Base-by-base conservation (phyloP, 2,797 vertebrate species). In the Falco berigora region DNA sequence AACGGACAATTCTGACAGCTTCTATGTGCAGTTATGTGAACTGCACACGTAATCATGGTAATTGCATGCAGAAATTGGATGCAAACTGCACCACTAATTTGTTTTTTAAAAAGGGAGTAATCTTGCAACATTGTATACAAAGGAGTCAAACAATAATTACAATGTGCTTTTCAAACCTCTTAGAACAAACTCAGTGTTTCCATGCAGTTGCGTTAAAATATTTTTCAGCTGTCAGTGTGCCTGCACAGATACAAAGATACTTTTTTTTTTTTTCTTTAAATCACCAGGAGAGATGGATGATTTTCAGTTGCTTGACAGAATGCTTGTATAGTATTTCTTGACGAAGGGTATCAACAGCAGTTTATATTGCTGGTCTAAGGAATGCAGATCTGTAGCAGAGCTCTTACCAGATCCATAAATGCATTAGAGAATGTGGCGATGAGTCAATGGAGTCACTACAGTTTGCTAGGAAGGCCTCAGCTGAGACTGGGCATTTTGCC, bases 381-480 rank as follows among this genome's bases (percentile, higher is more conserved):
- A 47, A 84, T 4, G 55, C 36, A 81, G 96, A 78, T 89, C 90
- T 92, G 74, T 23, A 85, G 92, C 81, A 90, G 74, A 88, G 95
- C 93, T 95, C 96, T 97, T 95, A 92, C 78, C 96, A 97, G 91
- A 97, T 96, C 96, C 96, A 97, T 93, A 96, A 97, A 96, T 85
- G 91, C 92, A 88, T 97, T 92, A 96, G 91, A 90, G 92, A 95
- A 84, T 14, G 90, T 52, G 34, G 88, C 72, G 89, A 81, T 94
- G 91, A 97, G 94, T 97, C 96, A 94, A 56, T 86, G 85, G 94
- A 98, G 96, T 91, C 93, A 86, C 96, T 69, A 86, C 84, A 76
- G 93, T 94, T 97, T 94, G 95, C 81, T 89, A 62, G 91, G 68
- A 94, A 96, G 64, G 90, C 86, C 92, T 96, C 92, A 78, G 93